Evolutionary conservation across 2,113 vertebrate genomes (phyloP).

Genomic region (Lanius collurio): DNA sequence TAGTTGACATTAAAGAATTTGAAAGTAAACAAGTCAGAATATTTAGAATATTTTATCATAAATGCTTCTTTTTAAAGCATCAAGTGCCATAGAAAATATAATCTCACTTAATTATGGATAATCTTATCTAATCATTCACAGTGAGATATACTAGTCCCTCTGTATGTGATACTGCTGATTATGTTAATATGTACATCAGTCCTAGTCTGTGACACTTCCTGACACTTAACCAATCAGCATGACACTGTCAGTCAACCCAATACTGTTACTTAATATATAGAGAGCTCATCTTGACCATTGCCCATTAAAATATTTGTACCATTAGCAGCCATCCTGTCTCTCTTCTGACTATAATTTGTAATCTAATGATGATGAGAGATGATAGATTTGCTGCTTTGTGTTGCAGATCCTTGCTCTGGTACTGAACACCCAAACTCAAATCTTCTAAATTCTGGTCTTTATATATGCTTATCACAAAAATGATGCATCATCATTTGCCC

Average conservation of each 20-base stretch:
- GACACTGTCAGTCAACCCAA: background rate
- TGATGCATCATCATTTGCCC: background rate
- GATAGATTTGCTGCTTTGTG: background rate
- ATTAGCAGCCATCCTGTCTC: background rate
- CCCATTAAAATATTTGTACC: background rate
- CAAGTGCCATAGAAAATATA: background rate
- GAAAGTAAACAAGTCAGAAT: background rate
- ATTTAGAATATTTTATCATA: background rate
- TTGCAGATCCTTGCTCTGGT: background rate
- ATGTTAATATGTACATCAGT: background rate
- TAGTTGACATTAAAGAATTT: background rate
- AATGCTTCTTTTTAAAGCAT: background rate
- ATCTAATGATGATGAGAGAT: background rate
- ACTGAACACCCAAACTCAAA: background rate
- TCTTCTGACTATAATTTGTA: background rate
- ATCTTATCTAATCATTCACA: background rate
- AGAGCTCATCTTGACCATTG: background rate
- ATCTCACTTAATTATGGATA: background rate
- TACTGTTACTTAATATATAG: background rate
- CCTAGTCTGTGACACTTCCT: background rate
- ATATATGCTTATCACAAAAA: background rate
- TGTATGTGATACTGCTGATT: background rate
- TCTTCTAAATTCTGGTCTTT: background rate
- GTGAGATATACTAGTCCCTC: background rate
- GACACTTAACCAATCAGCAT: background rate